Evolutionary conservation across 2,113 vertebrate genomes (phyloP).

Genomic region (Cyanoderma ruficeps): DNA sequence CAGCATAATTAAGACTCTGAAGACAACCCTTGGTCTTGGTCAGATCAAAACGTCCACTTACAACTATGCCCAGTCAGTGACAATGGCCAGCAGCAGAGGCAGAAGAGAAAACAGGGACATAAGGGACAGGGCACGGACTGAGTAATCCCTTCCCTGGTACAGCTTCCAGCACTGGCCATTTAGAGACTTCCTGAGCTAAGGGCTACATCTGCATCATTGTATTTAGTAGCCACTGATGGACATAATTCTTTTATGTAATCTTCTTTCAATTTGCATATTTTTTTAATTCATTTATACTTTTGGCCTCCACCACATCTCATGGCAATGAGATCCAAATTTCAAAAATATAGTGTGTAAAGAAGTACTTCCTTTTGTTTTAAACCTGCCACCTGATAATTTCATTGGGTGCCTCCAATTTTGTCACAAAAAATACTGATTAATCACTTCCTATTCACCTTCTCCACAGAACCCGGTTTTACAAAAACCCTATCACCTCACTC

Average conservation of each 20-base stretch:
- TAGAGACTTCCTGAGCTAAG: constrained; percentile 34
- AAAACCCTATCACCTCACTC: neutral
- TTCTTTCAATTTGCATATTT: neutral
- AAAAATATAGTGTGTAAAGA: constrained; percentile 3
- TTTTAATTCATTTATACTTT: neutral
- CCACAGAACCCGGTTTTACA: neutral
- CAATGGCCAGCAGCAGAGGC: neutral
- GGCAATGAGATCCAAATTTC: neutral
- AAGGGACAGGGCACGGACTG: neutral
- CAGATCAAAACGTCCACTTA: neutral
- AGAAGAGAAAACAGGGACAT: neutral
- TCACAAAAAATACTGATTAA: neutral
- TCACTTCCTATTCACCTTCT: neutral
- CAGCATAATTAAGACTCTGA: neutral
- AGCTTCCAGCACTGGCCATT: constrained; percentile 4
- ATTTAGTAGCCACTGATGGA: neutral
- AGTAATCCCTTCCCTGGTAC: constrained; percentile 3
- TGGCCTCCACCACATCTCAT: neutral
- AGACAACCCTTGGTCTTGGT: neutral
- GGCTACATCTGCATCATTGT: neutral
- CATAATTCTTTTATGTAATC: neutral
- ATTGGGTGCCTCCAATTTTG: neutral
- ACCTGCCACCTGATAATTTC: neutral
- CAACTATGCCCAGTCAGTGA: neutral
- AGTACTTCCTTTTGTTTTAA: constrained; percentile 18